These are phyloP conservation scores for Myotis pilosus DNA, from an alignment of 2,797 vertebrate genomes.

Conservation along the genomic window DNA sequence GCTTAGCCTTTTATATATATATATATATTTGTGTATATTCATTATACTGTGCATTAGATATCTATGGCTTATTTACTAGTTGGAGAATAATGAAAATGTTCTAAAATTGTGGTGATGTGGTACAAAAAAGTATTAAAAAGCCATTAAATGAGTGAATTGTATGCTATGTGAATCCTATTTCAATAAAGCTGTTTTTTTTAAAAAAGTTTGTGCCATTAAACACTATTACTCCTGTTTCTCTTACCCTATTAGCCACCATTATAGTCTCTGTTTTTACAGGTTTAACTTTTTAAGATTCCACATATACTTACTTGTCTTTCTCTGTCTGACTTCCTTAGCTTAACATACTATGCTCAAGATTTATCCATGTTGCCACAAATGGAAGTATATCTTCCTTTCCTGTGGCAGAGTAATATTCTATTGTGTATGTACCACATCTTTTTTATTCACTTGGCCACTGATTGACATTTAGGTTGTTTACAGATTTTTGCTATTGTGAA, in stretches of 20 bases:
- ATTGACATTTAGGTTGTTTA: too few relatives aligned
- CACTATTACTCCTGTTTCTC: neutral
- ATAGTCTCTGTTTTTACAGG: too few relatives aligned
- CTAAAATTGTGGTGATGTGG: too few relatives aligned
- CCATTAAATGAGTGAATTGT: too few relatives aligned
- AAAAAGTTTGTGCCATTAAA: neutral
- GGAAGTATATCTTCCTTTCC: neutral
- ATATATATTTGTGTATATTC: neutral
- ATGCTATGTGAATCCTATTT: too few relatives aligned
- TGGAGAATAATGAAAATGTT: too few relatives aligned
- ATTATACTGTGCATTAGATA: too few relatives aligned
- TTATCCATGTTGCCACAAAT: neutral
- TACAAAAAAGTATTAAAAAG: too few relatives aligned
- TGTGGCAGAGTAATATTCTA: neutral
- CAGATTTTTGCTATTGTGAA: too few relatives aligned
- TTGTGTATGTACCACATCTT: neutral
- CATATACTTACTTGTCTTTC: neutral
- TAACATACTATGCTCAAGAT: neutral
- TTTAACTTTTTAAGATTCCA: neutral
- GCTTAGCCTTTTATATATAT: too few relatives aligned
- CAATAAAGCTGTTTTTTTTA: too few relatives aligned
- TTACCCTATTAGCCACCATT: neutral
- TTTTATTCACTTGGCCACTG: too few relatives aligned
- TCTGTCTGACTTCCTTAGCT: neutral
- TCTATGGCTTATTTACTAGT: neutral